Evolutionary conservation across 1,140 invertebrate genomes (phyloP).

Genomic region (Belonocnema kinseyi): DNA sequence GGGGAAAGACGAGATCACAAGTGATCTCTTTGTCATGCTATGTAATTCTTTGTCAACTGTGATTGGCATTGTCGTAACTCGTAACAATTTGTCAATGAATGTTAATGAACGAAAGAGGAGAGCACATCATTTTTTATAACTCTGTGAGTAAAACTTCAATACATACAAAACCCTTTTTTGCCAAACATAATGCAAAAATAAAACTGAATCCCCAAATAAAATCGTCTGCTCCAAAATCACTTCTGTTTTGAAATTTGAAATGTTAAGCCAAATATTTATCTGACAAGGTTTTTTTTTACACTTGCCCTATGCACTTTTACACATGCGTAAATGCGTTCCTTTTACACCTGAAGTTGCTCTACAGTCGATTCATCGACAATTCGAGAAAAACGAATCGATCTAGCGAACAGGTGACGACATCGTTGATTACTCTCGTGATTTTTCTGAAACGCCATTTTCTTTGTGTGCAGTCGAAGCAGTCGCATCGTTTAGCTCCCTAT

Average conservation of each 20-base stretch:
- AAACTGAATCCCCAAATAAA: neutral
- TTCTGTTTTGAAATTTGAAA: neutral
- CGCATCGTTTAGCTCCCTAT: conserved; percentile 56
- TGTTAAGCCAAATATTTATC: too few species aligned
- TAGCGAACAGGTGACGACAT: conserved; percentile 69
- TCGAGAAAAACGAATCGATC: neutral
- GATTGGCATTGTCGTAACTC: neutral
- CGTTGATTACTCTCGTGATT: conserved; percentile 73
- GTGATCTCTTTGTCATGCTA: too few species aligned
- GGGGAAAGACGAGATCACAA: neutral
- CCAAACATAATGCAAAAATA: neutral
- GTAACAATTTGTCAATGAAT: conserved; percentile 18
- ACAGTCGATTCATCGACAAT: neutral
- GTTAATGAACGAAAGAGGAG: conserved; percentile 17
- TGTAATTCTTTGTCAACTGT: neutral
- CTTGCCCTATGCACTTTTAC: too few species aligned
- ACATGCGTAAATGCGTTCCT: too few species aligned
- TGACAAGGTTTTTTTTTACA: too few species aligned
- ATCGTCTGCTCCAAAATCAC: neutral
- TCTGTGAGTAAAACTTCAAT: neutral
- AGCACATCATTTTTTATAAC: neutral
- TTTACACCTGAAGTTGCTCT: too few species aligned
- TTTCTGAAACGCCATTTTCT: conserved; percentile 74
- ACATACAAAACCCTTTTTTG: neutral
- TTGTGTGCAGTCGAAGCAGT: conserved; percentile 67